Evolutionary conservation across 1,140 invertebrate genomes (phyloP).

Genomic region (Drosophila ironensis): DNA sequence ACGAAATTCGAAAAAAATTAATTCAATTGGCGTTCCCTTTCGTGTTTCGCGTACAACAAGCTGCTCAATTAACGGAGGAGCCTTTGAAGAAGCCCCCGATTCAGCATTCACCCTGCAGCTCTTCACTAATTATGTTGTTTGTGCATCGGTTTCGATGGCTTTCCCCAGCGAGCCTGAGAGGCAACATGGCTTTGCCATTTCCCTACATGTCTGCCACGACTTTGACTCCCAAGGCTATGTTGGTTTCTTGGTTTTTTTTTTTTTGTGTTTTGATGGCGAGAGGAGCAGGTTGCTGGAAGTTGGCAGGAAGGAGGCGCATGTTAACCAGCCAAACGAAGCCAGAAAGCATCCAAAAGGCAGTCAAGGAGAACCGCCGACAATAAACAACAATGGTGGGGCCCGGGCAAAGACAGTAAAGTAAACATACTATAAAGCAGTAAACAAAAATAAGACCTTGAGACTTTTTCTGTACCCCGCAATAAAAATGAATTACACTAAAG

Average conservation of each 20-base stretch:
- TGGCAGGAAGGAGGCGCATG: background rate
- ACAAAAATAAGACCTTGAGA: background rate
- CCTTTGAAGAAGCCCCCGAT: conserved; percentile 11
- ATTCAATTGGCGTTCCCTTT: conserved; percentile 49
- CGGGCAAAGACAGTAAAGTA: conserved; percentile 20
- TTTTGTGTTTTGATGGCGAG: background rate
- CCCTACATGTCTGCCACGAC: conserved; percentile 41
- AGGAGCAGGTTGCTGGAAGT: background rate
- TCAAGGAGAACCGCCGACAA: conserved; percentile 12
- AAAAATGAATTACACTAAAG: too few relatives aligned
- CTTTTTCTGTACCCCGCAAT: too few relatives aligned
- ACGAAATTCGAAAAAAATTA: conserved; percentile 41
- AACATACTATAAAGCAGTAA: conserved; percentile 20
- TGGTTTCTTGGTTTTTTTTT: conserved; percentile 1
- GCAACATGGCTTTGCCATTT: conserved; percentile 74
- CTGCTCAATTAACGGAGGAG: conserved; percentile 56
- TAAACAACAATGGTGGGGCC: conserved; percentile 42
- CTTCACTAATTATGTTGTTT: conserved; percentile 65
- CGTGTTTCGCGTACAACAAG: conserved; percentile 2
- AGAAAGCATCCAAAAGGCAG: conserved; percentile 13
- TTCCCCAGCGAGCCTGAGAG: conserved; percentile 25
- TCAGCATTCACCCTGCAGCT: conserved; percentile 21
- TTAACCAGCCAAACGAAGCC: conserved; percentile 36
- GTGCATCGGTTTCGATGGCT: conserved; percentile 35
- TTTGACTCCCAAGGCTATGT: conserved; percentile 44